These are phyloP conservation scores for Xenopus laevis DNA, from an alignment of 2,113 vertebrate species.

Conservation along the genomic window DNA sequence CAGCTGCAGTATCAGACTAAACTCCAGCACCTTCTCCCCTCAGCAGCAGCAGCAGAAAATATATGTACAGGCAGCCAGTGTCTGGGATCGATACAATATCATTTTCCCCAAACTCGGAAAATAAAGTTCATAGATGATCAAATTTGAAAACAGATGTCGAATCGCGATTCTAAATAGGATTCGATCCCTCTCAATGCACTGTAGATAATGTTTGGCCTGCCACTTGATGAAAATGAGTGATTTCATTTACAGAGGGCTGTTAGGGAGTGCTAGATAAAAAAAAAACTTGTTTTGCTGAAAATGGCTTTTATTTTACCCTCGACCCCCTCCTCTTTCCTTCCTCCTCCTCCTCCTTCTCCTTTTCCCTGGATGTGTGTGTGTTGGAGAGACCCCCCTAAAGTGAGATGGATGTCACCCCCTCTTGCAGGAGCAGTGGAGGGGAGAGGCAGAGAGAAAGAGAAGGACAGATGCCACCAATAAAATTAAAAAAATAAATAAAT, in stretches of 20 bases:
- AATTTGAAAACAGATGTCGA: conserved; percentile 96
- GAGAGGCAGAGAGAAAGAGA: conserved; percentile 50
- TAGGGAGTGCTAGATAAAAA: conserved; percentile 56
- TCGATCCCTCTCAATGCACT: conserved; percentile 83
- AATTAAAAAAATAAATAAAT: too few relatives aligned
- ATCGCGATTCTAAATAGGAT: conserved; percentile 92
- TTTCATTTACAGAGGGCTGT: conserved; percentile 74
- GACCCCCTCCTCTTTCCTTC: conserved; percentile 43
- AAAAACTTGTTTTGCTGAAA: conserved; percentile 64
- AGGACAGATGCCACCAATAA: conserved; percentile 52
- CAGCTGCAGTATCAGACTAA: background rate
- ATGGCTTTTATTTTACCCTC: conserved; percentile 48
- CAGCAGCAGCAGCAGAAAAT: conserved; percentile 53
- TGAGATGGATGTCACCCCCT: conserved; percentile 52
- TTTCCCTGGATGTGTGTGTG: conserved; percentile 52
- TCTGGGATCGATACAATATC: conserved; percentile 86
- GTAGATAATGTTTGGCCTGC: conserved; percentile 83
- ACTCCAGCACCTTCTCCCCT: conserved; percentile 32
- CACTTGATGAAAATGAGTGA: conserved; percentile 86
- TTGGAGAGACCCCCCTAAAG: conserved; percentile 49
- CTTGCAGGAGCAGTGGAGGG: conserved; percentile 12
- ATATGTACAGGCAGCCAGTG: conserved; percentile 73
- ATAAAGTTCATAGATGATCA: conserved; percentile 96
- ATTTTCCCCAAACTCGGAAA: conserved; percentile 94
- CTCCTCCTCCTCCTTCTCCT: conserved; percentile 27